A percentile compares a stretch with the other conserved stretches of the same genome.
Evolutionary conservation across 2,797 vertebrate species (phyloP).

Genomic region (Triplophysa yarkandensis): DNA sequence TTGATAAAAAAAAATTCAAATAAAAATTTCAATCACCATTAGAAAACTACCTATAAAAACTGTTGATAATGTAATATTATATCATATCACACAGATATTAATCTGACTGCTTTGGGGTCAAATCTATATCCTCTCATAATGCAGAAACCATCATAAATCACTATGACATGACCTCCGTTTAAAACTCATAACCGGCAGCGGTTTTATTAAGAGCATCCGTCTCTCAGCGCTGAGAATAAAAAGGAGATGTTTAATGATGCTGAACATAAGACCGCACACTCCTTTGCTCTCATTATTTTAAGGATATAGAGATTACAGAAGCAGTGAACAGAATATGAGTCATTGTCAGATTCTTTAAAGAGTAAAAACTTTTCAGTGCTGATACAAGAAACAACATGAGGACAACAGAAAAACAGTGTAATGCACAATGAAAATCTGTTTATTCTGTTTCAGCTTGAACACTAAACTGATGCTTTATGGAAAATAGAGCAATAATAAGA

Average conservation of each 20-base stretch:
- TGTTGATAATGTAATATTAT: neutral
- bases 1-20: no score
- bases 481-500: no score
- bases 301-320: neutral
- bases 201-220: slow-evolving; percentile 2
- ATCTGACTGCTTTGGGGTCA: no score
- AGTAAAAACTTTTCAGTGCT: neutral
- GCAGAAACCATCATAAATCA: no score
- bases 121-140: neutral
- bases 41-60: neutral
- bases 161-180: neutral
- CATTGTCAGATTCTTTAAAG: slow-evolving; percentile 6
- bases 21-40: no score
- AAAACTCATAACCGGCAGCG: neutral
- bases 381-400: neutral
- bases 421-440: neutral
- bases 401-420: neutral
- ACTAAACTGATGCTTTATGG: no score
- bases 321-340: neutral
- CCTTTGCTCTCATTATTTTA: neutral
- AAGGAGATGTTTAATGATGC: neutral
- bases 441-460: no score
- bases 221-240: neutral
- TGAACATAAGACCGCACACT: neutral
- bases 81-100: no score